Conservation (phyloP, 2,113 vertebrate species). For the Rhabdornis inornatus region DNA sequence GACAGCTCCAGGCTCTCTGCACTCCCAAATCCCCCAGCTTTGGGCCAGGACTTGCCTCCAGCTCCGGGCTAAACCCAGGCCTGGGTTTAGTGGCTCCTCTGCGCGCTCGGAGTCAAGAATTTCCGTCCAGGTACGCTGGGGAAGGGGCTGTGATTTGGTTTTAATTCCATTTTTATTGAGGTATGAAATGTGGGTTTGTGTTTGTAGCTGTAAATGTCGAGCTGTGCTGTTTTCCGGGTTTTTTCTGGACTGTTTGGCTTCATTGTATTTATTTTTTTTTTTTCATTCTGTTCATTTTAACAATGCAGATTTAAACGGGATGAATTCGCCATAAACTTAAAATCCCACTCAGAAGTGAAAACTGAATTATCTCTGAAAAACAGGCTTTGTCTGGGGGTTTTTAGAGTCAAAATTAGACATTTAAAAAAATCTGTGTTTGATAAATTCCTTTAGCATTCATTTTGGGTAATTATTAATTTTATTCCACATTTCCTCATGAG, state of each 20-base stretch:
- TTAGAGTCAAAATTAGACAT: background rate
- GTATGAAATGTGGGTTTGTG: background rate
- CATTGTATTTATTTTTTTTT: background rate
- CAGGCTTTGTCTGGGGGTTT: background rate
- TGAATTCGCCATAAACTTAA: background rate
- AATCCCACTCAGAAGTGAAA: background rate
- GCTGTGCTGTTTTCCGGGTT: background rate
- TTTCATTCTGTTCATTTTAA: background rate
- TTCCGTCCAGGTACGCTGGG: conserved; percentile 11
- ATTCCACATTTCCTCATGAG: too few relatives aligned
- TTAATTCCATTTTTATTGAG: background rate
- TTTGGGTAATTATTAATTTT: too few relatives aligned
- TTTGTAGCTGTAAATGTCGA: background rate
- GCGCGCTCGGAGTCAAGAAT: background rate
- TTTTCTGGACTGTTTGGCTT: background rate
- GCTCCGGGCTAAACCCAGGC: background rate
- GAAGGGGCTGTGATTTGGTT: background rate
- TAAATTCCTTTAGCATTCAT: too few relatives aligned
- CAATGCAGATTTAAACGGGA: background rate
- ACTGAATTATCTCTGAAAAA: background rate
- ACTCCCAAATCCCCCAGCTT: background rate
- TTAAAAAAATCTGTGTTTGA: background rate
- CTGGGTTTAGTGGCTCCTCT: background rate
- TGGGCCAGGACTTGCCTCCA: background rate
- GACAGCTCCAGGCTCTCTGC: background rate